These are phyloP conservation scores for Somateria mollissima DNA, from an alignment of 2,797 vertebrate species.

Conservation along the genomic window DNA sequence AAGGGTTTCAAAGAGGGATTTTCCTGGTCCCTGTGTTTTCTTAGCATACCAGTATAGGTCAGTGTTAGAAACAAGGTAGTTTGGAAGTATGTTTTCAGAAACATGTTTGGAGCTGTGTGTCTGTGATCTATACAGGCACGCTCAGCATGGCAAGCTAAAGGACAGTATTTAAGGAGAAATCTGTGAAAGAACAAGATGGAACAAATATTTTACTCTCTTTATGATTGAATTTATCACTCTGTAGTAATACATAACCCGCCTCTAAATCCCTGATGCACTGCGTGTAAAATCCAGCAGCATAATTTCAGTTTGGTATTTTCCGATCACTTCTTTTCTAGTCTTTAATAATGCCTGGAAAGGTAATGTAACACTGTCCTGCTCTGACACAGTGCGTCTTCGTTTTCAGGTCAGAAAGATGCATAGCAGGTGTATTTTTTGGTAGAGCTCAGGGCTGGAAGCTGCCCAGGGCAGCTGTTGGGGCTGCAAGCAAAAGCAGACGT, in stretches of 20 bases:
- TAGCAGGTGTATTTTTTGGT: accelerated
- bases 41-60: neutral
- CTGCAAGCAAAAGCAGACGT: neutral
- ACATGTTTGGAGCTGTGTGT: accelerated
- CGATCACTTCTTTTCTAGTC: neutral
- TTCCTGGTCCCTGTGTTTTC: neutral
- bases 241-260: neutral
- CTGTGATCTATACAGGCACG: accelerated
- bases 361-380: accelerated
- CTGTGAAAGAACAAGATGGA: neutral
- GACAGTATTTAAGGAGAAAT: neutral
- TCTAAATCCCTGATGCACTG: neutral
- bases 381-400: neutral
- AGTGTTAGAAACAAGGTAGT: neutral
- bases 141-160: neutral
- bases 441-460: accelerated
- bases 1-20: neutral
- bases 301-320: neutral
- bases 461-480: neutral
- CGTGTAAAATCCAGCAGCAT: neutral
- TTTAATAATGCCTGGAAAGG: neutral
- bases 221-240: neutral
- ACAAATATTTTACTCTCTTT: neutral
- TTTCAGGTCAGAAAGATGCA: neutral
- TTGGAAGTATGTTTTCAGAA: neutral